Conservation (phyloP, 2,888 invertebrate species). For the Epinotia brunnichana region DNA sequence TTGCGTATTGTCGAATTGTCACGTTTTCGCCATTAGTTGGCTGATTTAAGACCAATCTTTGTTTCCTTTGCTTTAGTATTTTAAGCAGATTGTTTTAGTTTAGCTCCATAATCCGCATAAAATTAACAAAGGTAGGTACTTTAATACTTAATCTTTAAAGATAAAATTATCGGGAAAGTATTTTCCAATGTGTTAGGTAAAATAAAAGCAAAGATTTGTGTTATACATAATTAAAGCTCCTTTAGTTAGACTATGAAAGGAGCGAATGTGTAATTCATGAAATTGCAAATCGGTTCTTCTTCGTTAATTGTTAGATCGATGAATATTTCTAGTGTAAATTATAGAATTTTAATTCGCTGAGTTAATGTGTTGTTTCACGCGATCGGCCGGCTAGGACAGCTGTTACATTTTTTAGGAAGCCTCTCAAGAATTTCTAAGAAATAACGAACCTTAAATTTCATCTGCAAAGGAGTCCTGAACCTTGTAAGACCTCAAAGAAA, state of each 20-base stretch:
- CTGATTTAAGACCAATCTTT: conserved; percentile 31
- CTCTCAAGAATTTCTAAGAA: background rate
- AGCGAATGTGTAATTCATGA: conserved; percentile 12
- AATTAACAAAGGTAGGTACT: background rate
- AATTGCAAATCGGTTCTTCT: conserved; percentile 21
- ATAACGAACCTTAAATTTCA: conserved; percentile 2
- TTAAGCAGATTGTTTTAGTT: background rate
- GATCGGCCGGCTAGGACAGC: conserved; percentile 52
- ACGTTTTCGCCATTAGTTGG: conserved; percentile 46
- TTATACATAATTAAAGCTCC: no score
- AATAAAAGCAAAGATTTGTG: background rate
- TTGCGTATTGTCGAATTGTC: conserved; percentile 47
- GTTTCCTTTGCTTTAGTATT: conserved; percentile 26
- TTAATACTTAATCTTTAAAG: background rate
- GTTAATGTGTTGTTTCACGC: conserved; percentile 52
- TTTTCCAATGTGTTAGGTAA: background rate
- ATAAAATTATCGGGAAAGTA: background rate
- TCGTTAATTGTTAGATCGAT: conserved; percentile 37
- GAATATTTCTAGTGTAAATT: conserved; percentile 39
- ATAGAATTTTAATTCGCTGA: conserved; percentile 23
- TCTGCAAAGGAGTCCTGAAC: background rate
- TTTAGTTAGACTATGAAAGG: background rate
- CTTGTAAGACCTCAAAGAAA: background rate
- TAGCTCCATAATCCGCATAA: background rate
- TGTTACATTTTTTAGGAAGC: conserved; percentile 53